These are phyloP conservation scores for Sarotherodon lohbergeri DNA, from an alignment of 2,113 vertebrate species.

Conservation along the genomic window DNA sequence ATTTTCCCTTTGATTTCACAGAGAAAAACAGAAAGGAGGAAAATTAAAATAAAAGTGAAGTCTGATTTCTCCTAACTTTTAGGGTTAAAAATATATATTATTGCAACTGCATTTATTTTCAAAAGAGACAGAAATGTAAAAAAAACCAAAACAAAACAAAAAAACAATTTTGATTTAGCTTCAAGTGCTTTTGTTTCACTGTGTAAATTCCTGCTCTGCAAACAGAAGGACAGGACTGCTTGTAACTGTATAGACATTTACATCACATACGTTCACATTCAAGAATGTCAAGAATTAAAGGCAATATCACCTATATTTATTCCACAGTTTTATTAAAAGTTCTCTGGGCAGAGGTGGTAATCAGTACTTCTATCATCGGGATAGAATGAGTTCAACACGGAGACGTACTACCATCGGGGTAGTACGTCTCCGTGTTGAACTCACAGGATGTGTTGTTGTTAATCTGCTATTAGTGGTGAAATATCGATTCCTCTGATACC, in stretches of 20 bases:
- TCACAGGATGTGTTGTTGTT: background rate
- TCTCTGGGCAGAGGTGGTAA: too few relatives aligned
- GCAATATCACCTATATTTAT: too few relatives aligned
- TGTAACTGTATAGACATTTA: too few relatives aligned
- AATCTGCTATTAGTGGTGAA: background rate
- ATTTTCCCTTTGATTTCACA: background rate
- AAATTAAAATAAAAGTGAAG: background rate
- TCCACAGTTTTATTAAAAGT: too few relatives aligned
- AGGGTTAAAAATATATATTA: background rate
- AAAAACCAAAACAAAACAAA: accelerated
- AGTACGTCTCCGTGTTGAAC: too few relatives aligned
- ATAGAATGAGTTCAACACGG: too few relatives aligned
- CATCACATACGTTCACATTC: too few relatives aligned
- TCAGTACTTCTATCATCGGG: too few relatives aligned
- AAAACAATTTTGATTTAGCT: background rate
- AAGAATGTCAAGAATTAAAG: too few relatives aligned
- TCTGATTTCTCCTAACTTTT: background rate
- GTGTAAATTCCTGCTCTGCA: too few relatives aligned
- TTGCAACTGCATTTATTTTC: background rate
- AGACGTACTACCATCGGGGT: too few relatives aligned
- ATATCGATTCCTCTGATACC: background rate
- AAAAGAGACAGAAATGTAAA: background rate
- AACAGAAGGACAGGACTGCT: too few relatives aligned
- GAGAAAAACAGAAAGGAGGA: background rate
- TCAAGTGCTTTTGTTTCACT: background rate